These are phyloP conservation scores for Labroides dimidiatus DNA, from an alignment of 2,797 vertebrate genomes.

Conservation along the genomic window DNA sequence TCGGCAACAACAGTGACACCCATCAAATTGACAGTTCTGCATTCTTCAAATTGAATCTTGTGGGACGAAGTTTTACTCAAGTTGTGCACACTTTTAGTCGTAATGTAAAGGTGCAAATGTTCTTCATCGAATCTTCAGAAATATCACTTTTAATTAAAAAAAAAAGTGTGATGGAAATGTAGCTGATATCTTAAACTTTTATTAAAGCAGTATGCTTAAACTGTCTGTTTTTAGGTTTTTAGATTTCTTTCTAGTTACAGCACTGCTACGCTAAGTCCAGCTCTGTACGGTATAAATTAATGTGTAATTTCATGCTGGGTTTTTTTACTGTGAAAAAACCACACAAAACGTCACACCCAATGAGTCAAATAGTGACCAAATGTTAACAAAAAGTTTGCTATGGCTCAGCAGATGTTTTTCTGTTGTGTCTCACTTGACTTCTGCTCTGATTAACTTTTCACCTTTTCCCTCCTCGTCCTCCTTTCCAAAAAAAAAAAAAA, in stretches of 20 bases:
- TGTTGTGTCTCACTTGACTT: constrained; percentile 28
- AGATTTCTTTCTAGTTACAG: not conserved
- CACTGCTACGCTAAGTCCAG: not conserved
- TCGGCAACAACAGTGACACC: too few species aligned
- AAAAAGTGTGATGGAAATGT: too few species aligned
- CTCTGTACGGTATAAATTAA: not conserved
- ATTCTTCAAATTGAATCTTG: too few species aligned
- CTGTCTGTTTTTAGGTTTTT: not conserved
- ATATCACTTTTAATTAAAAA: too few species aligned
- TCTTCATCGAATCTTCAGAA: too few species aligned
- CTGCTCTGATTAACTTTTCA: constrained; percentile 37
- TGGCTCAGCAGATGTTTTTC: constrained; percentile 36
- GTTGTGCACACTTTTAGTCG: too few species aligned
- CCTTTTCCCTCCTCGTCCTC: constrained; percentile 24
- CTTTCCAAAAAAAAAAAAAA: too few species aligned
- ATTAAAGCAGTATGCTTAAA: not conserved
- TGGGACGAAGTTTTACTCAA: too few species aligned
- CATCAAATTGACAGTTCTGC: too few species aligned
- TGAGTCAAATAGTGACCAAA: constrained; percentile 14
- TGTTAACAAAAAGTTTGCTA: constrained; percentile 28
- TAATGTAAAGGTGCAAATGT: too few species aligned
- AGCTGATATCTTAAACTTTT: not conserved
- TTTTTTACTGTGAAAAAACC: not conserved
- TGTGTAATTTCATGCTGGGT: constrained; percentile 11
- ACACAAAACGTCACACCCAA: constrained; percentile 4